Percentiles rank a stretch among this genome's conserved stretches.
Evolutionary conservation across 1,140 invertebrate species (phyloP).

Genomic region (Orius insidiosus): DNA sequence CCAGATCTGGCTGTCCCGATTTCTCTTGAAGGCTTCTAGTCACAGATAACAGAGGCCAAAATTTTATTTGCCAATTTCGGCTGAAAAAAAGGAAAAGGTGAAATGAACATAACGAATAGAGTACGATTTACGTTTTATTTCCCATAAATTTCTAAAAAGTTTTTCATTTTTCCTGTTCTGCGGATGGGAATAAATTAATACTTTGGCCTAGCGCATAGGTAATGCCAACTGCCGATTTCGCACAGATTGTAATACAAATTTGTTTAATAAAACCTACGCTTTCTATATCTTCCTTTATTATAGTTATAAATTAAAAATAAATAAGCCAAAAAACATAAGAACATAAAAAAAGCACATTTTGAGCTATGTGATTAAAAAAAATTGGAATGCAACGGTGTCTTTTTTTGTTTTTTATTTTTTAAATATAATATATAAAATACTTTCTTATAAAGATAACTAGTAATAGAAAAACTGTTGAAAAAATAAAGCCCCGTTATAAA

Average conservation of each 20-base stretch:
- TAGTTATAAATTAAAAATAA: too few species aligned
- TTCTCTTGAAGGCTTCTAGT: too few species aligned
- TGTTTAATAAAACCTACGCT: slow-evolving; percentile 10
- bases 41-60: too few species aligned
- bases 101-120: slow-evolving; percentile 1
- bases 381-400: slow-evolving; percentile 15
- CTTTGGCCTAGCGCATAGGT: slow-evolving; percentile 18
- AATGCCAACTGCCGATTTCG: slow-evolving; percentile 1
- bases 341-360: slow-evolving; percentile 14
- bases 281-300: slow-evolving; percentile 5
- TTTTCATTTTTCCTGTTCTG: slow-evolving; percentile 12
- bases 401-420: slow-evolving; percentile 15
- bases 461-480: slow-evolving; percentile 10
- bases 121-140: slow-evolving; percentile 13
- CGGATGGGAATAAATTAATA: slow-evolving; percentile 18
- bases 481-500: slow-evolving; percentile 7
- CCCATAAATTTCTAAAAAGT: slow-evolving; percentile 12
- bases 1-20: too few species aligned
- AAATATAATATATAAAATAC: slow-evolving; percentile 1
- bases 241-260: slow-evolving; percentile 11
- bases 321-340: slow-evolving; percentile 7
- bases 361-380: slow-evolving; percentile 9
- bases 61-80: too few species aligned
- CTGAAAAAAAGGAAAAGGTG: too few species aligned
- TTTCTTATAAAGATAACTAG: slow-evolving; percentile 12